phyloP scores from a whole-genome alignment of 2,113 vertebrate species.

The Picathartes gymnocephalus region DNA sequence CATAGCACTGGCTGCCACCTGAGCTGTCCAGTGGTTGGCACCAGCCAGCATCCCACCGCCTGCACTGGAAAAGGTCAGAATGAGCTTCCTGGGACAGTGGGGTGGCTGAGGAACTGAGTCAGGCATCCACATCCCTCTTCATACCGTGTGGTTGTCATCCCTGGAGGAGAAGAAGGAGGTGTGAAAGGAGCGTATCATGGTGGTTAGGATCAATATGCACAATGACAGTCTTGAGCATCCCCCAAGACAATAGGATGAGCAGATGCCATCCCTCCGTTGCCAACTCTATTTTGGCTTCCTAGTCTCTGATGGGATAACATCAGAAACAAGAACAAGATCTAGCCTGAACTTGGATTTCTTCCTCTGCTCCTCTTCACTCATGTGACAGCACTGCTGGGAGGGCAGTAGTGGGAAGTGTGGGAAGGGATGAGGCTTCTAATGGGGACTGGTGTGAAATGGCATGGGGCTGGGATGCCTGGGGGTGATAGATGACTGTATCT shows the following conservation, averaged over 20 bases:
- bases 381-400: background rate
- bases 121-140: background rate
- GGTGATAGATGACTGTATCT: background rate
- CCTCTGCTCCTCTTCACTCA: background rate
- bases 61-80: background rate
- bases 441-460: background rate
- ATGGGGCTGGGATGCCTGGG: background rate
- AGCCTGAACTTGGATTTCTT: background rate
- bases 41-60: background rate
- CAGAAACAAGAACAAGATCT: background rate
- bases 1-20: fast-evolving
- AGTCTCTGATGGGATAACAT: background rate
- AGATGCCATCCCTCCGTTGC: background rate
- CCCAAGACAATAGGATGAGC: background rate
- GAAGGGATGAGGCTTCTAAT: background rate
- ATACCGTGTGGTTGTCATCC: background rate
- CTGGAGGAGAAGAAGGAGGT: background rate
- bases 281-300: background rate
- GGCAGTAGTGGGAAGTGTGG: background rate
- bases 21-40: background rate
- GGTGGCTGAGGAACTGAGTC: background rate
- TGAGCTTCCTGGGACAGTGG: background rate
- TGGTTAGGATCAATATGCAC: background rate
- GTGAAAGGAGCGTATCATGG: background rate
- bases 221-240: background rate